Evolutionary conservation across 2,113 vertebrate species (phyloP), one percentile per base, ranked within the genome.

Genomic region (Apodemus sylvaticus): DNA sequence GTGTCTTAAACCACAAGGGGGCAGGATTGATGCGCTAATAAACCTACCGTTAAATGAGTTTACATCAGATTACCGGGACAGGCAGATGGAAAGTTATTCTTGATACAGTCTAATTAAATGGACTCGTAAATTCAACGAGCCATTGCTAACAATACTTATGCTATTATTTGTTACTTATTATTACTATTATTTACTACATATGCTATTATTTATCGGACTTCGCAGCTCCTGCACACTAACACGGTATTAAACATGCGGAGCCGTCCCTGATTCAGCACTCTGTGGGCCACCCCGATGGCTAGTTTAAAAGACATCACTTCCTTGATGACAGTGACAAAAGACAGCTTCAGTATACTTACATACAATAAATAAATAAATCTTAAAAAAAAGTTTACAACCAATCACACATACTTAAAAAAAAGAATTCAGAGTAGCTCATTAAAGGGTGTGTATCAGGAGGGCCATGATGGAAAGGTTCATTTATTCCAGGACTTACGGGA

Each of bases 1-100:
- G 42, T 58, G 22, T 77, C 12, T 96, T 81, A 82, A 45, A 86
- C 97, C 97, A 96, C 95, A 86, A 92, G 96, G 70, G 95, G 97
- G 95, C 96, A 97, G 95, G 9, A 24, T 90, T 89, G 94, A 7
- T 6, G 22, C 45, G n/a, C 8, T 62, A 94, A 36, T 48, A 90
- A 71, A 39, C 45, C 16, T 31, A 86, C 29, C 26, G 60, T 34
- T 48, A 16, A 29, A 3, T 89, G 82, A 42, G 2, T 89, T 73
- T n/a, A 12, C 51, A 31, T 71, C 53, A 19, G 62, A 87, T 90
- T 73, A 34, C 0, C 68, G 22, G 42, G 31, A 86, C 36, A 78
- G 11, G 36, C 7, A 87, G 45, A 76, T n/a, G 90, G 45, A 88
- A 51, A 71, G 42, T 76, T 76, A 68, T 64, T 89, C 89, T 94